Percentiles rank a stretch among this genome's conserved stretches.
These are phyloP conservation scores for Cydia pomonella DNA, from an alignment of 1,140 invertebrate genomes.

Conservation along the genomic window DNA sequence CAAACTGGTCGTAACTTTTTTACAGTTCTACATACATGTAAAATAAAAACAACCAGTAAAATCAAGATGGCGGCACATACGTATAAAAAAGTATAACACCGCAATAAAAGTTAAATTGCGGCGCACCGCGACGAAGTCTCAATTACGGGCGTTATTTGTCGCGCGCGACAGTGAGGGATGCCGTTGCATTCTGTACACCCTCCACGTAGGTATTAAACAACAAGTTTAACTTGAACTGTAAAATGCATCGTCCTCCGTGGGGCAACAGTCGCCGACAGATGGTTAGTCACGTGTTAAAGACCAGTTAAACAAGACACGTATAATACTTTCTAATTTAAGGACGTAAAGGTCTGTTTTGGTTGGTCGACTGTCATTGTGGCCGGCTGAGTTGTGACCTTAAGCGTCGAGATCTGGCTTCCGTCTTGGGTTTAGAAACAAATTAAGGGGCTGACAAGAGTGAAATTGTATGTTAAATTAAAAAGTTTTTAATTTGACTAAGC, in stretches of 20 bases:
- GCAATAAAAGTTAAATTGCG: constrained; percentile 23
- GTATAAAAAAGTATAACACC: not conserved
- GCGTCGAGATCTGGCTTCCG: not conserved
- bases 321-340: not conserved
- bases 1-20: not conserved
- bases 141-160: constrained; percentile 30
- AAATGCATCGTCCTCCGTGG: not conserved
- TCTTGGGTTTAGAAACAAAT: constrained; percentile 25
- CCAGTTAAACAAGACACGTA: not conserved
- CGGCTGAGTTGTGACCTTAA: not conserved
- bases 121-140: constrained; percentile 18
- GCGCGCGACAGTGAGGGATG: constrained; percentile 21
- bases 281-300: not conserved
- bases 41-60: not conserved
- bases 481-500: not conserved
- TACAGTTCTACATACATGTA: not conserved
- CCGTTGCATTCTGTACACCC: not conserved
- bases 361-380: not conserved
- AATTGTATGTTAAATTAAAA: not conserved
- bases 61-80: not conserved
- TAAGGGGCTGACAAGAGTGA: not conserved
- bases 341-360: not conserved
- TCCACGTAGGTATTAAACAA: constrained; percentile 2
- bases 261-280: not conserved
- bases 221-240: not conserved